phyloP scores from a whole-genome alignment of 2,888 invertebrate species.

The Brachyptera risi region DNA sequence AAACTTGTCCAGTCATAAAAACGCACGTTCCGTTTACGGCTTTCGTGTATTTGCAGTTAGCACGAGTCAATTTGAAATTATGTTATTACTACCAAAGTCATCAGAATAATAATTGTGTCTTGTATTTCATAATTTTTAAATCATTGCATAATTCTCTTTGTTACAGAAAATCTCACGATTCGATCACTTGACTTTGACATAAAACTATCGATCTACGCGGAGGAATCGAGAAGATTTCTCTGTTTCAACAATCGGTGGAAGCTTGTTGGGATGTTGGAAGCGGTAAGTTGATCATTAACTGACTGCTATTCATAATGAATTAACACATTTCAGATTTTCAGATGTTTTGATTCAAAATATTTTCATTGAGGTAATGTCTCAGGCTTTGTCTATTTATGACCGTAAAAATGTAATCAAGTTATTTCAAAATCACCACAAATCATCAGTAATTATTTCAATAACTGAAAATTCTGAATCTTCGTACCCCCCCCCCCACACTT shows the following conservation, averaged over 20 bases:
- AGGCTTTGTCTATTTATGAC: too few species aligned
- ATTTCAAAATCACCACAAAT: too few species aligned
- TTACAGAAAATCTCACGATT: conserved; percentile 64
- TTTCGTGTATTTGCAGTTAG: background rate
- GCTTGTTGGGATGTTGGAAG: conserved; percentile 67
- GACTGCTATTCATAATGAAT: too few species aligned
- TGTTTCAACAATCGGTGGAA: conserved; percentile 71
- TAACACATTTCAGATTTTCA: too few species aligned
- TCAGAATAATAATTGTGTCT: background rate
- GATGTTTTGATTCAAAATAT: too few species aligned
- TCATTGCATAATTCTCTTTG: background rate
- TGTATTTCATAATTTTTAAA: too few species aligned
- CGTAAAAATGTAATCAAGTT: too few species aligned
- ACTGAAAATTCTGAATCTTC: too few species aligned
- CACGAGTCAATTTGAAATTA: background rate
- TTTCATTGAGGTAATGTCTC: too few species aligned
- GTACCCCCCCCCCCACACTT: too few species aligned
- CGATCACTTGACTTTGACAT: conserved; percentile 56
- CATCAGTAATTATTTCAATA: too few species aligned
- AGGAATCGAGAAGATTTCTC: conserved; percentile 67
- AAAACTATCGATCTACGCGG: conserved; percentile 63
- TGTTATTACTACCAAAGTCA: background rate
- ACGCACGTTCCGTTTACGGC: background rate
- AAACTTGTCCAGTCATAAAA: background rate
- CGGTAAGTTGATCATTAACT: too few species aligned